Evolutionary conservation across 2,113 vertebrate genomes (phyloP).

Genomic region (Madoqua kirkii): DNA sequence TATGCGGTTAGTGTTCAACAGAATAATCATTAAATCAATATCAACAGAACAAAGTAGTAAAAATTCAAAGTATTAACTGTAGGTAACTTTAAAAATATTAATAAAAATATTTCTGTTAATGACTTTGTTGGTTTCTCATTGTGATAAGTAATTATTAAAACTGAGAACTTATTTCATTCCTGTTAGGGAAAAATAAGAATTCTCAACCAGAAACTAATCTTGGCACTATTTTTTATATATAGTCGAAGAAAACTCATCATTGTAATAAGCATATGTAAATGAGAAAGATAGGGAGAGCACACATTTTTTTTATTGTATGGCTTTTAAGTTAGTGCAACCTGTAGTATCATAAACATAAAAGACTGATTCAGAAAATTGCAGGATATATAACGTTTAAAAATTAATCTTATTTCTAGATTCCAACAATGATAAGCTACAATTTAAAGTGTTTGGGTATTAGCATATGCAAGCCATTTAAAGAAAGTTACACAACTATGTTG

Average conservation of each 20-base stretch:
- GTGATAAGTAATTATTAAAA: conserved; percentile 3
- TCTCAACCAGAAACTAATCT: background rate
- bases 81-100: background rate
- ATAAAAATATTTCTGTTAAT: background rate
- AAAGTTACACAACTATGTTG: background rate
- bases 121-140: background rate
- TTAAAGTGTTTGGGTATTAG: background rate
- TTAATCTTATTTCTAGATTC: background rate
- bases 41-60: background rate
- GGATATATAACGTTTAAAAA: background rate
- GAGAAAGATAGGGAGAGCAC: background rate
- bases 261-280: background rate
- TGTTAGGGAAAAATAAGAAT: background rate
- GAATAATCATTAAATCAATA: background rate
- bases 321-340: background rate
- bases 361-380: background rate
- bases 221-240: background rate
- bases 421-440: background rate
- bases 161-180: background rate
- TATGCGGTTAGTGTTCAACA: background rate
- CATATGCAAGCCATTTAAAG: background rate
- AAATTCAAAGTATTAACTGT: background rate
- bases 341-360: background rate
- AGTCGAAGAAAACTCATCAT: background rate
- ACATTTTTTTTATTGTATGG: background rate